phyloP scores from a whole-genome alignment of 1,140 invertebrate species.

The Drosophila repleta region DNA sequence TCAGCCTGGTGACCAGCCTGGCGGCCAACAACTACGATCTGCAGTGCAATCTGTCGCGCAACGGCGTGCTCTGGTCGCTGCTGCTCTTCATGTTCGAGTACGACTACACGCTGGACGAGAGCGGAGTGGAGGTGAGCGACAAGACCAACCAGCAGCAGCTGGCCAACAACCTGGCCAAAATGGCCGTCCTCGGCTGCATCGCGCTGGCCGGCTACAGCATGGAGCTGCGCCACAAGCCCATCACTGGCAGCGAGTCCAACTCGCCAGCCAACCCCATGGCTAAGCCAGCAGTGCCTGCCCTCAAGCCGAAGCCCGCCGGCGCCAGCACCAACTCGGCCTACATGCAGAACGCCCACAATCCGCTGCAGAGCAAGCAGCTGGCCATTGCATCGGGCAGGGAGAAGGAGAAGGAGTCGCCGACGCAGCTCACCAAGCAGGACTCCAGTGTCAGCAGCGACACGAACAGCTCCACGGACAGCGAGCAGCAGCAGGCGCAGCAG shows the following conservation, averaged over 20 bases:
- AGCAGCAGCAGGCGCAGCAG: slow-evolving; percentile 52
- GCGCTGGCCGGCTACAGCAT: slow-evolving; percentile 89
- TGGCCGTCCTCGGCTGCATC: slow-evolving; percentile 92
- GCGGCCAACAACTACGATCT: slow-evolving; percentile 87
- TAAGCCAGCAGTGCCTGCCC: slow-evolving; percentile 53
- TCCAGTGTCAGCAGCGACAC: slow-evolving; percentile 65
- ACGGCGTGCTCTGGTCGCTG: slow-evolving; percentile 96
- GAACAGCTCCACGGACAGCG: slow-evolving; percentile 62
- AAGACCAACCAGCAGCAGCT: slow-evolving; percentile 95
- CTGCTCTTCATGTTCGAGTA: slow-evolving; percentile 96
- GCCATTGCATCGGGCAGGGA: slow-evolving; percentile 66
- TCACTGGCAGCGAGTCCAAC: slow-evolving; percentile 57
- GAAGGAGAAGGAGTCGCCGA: slow-evolving; percentile 43
- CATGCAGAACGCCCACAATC: slow-evolving; percentile 81
- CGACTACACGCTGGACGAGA: slow-evolving; percentile 98
- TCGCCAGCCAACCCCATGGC: slow-evolving; percentile 47
- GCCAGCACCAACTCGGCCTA: slow-evolving; percentile 59
- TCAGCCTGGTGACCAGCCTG: slow-evolving; percentile 82
- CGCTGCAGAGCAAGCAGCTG: slow-evolving; percentile 77
- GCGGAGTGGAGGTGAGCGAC: slow-evolving; percentile 94
- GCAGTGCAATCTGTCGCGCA: slow-evolving; percentile 95
- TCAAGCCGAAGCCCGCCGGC: slow-evolving; percentile 58
- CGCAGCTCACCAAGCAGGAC: slow-evolving; percentile 52
- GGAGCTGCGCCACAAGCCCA: slow-evolving; percentile 61
- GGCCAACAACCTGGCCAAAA: slow-evolving; percentile 95